A percentile compares a stretch with the other conserved stretches of the same genome.
These are phyloP conservation scores for Asarcornis scutulata DNA, from an alignment of 2,113 vertebrate species.

Conservation along the genomic window DNA sequence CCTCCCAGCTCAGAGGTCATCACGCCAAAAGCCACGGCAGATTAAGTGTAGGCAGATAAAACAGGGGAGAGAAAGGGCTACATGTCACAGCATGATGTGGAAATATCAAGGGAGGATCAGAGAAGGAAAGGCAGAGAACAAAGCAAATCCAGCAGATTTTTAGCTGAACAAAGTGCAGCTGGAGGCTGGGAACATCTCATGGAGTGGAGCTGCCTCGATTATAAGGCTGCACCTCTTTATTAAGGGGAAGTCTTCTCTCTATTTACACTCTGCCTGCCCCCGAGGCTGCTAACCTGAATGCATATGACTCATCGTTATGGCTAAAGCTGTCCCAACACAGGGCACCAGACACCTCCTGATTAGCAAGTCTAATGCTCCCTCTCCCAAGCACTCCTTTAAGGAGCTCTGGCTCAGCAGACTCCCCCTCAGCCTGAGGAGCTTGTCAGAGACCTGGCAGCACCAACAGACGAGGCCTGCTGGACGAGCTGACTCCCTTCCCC, in stretches of 20 bases:
- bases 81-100: neutral
- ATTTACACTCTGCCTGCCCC: neutral
- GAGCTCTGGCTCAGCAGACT: neutral
- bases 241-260: neutral
- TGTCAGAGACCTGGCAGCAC: neutral
- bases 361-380: neutral
- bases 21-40: neutral
- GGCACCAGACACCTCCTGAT: slow-evolving; percentile 4
- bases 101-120: neutral
- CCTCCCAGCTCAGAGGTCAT: neutral
- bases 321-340: neutral
- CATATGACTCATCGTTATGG: neutral
- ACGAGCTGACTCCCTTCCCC: neutral
- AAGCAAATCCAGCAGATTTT: neutral
- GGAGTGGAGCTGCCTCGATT: neutral
- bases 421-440: neutral
- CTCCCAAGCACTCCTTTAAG: neutral
- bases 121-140: neutral
- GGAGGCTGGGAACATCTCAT: neutral
- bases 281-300: slow-evolving; percentile 4
- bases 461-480: neutral
- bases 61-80: neutral
- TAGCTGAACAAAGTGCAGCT: slow-evolving; percentile 4
- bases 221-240: neutral
- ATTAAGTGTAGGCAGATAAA: neutral